These are phyloP conservation scores for Drosophila setifemur DNA, from an alignment of 1,140 invertebrate genomes.

Conservation along the genomic window DNA sequence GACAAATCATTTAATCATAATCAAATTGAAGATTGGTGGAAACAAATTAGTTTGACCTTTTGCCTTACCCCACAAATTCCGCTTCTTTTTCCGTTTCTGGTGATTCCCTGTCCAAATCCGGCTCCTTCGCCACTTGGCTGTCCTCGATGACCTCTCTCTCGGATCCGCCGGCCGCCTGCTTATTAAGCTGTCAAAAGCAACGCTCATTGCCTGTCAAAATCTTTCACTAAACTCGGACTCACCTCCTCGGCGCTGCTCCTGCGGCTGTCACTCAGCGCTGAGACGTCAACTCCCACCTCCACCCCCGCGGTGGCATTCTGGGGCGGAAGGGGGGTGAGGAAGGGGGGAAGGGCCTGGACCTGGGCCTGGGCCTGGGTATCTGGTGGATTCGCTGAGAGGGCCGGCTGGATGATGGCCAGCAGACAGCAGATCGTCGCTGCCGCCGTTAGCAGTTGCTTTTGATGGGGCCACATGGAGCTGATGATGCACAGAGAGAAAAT, in stretches of 20 bases:
- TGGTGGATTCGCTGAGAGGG: constrained; percentile 13
- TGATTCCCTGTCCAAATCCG: background rate
- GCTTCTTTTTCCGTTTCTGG: background rate
- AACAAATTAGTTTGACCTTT: background rate
- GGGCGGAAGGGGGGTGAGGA: constrained; percentile 16
- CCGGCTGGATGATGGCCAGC: constrained; percentile 48
- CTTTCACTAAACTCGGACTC: constrained; percentile 50
- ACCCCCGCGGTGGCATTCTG: constrained; percentile 48
- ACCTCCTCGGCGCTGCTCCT: constrained; percentile 52
- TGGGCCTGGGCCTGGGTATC: background rate
- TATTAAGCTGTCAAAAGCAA: constrained; percentile 72
- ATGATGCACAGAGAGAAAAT: constrained; percentile 10
- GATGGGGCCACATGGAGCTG: constrained; percentile 66
- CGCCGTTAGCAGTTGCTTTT: constrained; percentile 56
- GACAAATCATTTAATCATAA: background rate
- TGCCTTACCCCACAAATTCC: constrained; percentile 54
- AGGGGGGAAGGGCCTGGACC: no score
- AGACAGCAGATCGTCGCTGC: constrained; percentile 59
- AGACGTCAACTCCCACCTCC: background rate
- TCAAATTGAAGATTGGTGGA: no score
- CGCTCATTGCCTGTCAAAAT: constrained; percentile 68
- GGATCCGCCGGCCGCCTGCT: constrained; percentile 30
- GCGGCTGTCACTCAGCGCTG: constrained; percentile 46
- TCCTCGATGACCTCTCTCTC: constrained; percentile 42
- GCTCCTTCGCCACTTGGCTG: constrained; percentile 3